Percentiles rank a stretch among this genome's conserved stretches.
Evolutionary conservation across 2,888 invertebrate genomes (phyloP).

Genomic region (Sminthurinus aureus): DNA sequence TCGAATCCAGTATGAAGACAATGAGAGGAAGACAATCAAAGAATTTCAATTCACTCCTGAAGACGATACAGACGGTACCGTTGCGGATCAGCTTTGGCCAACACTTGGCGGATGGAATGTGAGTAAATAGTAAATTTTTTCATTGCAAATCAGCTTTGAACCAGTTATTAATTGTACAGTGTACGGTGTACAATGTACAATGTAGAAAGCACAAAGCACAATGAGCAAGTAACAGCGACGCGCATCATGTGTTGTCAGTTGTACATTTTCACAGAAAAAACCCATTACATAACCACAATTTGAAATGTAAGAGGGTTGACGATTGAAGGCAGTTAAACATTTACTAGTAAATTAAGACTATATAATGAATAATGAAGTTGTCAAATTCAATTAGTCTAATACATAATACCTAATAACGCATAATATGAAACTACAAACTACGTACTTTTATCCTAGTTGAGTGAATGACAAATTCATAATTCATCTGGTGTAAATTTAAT

Average conservation of each 20-base stretch:
- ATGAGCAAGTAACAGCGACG: background rate
- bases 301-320: background rate
- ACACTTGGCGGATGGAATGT: constrained; percentile 60
- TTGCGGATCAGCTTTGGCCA: constrained; percentile 57
- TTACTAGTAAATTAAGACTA: too few species aligned
- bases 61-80: constrained; percentile 46
- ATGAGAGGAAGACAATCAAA: constrained; percentile 55
- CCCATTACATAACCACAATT: background rate
- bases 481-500: too few species aligned
- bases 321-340: too few species aligned
- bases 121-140: constrained; percentile 44
- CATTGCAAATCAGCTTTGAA: background rate
- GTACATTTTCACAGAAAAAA: background rate
- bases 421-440: too few species aligned
- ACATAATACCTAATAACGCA: too few species aligned
- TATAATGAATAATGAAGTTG: too few species aligned
- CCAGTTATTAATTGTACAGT: too few species aligned
- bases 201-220: background rate
- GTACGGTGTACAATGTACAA: background rate
- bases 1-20: constrained; percentile 56
- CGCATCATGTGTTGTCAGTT: background rate
- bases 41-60: constrained; percentile 57
- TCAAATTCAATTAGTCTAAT: too few species aligned
- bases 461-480: too few species aligned
- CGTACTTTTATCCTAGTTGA: too few species aligned